Conservation (phyloP, 2,797 vertebrate genomes). For the Monodelphis domestica region DNA sequence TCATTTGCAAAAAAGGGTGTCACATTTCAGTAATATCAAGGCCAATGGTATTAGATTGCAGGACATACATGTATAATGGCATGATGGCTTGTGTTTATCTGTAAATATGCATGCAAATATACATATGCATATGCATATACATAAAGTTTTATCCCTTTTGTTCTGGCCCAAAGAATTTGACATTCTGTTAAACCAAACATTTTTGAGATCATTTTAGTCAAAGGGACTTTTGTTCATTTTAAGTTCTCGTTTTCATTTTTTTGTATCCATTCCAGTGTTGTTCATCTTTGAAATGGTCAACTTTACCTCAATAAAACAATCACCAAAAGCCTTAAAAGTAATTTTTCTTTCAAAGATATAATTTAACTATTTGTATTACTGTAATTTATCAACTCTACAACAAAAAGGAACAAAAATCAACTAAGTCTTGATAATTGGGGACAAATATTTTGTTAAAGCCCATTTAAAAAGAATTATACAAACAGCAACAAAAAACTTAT, state of each 20-base stretch:
- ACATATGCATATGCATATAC: no score
- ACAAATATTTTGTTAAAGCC: background rate
- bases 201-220: background rate
- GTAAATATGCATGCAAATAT: no score
- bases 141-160: background rate
- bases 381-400: background rate
- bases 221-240: background rate
- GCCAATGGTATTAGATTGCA: background rate
- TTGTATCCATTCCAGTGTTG: background rate
- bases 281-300: background rate
- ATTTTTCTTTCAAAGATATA: background rate
- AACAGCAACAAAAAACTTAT: background rate
- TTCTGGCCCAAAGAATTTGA: background rate
- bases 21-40: background rate
- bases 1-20: background rate
- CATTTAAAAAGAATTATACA: background rate
- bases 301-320: background rate
- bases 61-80: background rate
- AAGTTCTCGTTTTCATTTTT: background rate
- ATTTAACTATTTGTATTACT: background rate
- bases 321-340: background rate
- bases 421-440: background rate
- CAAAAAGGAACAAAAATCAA: background rate
- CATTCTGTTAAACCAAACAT: background rate
- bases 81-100: no score